phyloP scores from a whole-genome alignment of 2,113 vertebrate genomes.

The Myrmecobius fasciatus region DNA sequence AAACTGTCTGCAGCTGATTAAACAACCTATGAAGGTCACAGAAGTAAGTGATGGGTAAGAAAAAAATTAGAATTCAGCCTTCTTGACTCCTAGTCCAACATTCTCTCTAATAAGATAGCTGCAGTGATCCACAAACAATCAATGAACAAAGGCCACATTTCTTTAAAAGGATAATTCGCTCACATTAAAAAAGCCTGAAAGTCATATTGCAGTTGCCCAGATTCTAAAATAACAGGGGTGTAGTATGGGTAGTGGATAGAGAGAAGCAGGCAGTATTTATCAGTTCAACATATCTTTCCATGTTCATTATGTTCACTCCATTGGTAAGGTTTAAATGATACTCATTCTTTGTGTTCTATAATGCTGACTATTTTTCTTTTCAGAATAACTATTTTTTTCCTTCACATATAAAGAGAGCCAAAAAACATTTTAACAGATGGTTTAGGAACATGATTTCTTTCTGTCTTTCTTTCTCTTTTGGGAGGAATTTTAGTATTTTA shows the following conservation, averaged over 20 bases:
- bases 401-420: neutral
- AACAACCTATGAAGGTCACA: neutral
- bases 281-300: neutral
- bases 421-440: slow-evolving; percentile 1
- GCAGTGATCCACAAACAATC: neutral
- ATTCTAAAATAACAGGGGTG: neutral
- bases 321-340: neutral
- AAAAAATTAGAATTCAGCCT: neutral
- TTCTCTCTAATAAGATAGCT: neutral
- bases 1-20: neutral
- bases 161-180: slow-evolving; percentile 51
- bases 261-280: neutral
- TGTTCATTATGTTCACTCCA: neutral
- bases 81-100: neutral
- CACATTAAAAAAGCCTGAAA: slow-evolving; percentile 30
- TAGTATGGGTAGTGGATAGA: neutral
- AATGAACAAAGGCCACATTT: neutral
- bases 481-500: too few relatives aligned
- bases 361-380: neutral
- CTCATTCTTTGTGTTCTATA: neutral
- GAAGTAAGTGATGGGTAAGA: neutral
- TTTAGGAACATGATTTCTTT: slow-evolving; percentile 4
- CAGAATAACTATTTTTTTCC: neutral
- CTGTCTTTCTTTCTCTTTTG: neutral
- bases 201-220: neutral